Evolutionary conservation across 2,888 invertebrate genomes (phyloP).

Genomic region (Gryllus longicercus): DNA sequence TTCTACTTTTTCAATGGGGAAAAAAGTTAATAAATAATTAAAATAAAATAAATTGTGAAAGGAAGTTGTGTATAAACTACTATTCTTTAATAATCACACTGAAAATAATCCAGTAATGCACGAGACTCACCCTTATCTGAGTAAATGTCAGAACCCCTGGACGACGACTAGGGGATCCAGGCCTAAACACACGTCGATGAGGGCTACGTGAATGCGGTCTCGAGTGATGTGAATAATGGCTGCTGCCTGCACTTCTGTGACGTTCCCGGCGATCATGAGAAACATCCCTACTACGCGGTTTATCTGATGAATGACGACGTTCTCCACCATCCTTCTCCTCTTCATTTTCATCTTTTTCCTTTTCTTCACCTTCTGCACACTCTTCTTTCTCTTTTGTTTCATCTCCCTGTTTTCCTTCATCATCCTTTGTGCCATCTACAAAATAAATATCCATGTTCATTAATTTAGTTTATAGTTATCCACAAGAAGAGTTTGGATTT

Average conservation of each 20-base stretch:
- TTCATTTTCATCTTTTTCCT: constrained; percentile 47
- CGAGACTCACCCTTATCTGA: constrained; percentile 65
- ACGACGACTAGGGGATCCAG: constrained; percentile 45
- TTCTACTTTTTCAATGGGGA: no score
- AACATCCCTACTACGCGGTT: background rate
- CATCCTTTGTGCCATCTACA: constrained; percentile 20
- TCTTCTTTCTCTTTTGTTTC: constrained; percentile 47
- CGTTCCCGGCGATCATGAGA: constrained; percentile 22
- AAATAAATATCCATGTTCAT: background rate
- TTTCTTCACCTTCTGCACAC: constrained; percentile 49
- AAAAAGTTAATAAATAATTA: no score
- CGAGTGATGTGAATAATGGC: constrained; percentile 32
- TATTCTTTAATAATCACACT: no score
- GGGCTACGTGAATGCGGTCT: constrained; percentile 31
- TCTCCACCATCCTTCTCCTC: constrained; percentile 48
- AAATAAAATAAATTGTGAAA: no score
- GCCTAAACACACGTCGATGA: constrained; percentile 24
- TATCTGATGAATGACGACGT: background rate
- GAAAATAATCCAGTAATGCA: background rate
- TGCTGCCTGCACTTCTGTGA: constrained; percentile 34
- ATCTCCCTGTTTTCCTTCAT: constrained; percentile 32
- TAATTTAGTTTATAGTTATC: background rate
- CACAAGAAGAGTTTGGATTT: background rate
- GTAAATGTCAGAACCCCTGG: constrained; percentile 72
- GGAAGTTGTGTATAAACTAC: no score